Evolutionary conservation across 2,113 vertebrate species (phyloP).

Genomic region (Albula goreensis): DNA sequence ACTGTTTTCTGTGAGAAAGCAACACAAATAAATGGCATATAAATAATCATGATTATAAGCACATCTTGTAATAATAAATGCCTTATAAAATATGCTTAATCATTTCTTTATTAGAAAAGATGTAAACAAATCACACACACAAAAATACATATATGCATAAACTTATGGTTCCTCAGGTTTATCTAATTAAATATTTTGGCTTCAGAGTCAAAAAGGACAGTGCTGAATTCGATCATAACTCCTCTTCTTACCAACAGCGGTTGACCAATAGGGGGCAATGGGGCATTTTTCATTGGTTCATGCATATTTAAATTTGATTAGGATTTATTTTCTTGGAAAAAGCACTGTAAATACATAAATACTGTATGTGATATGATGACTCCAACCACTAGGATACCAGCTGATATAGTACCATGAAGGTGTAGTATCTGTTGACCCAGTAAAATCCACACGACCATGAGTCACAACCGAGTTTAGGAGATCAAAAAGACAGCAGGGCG

Average conservation of each 20-base stretch:
- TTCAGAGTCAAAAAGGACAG: not conserved
- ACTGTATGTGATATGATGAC: not conserved
- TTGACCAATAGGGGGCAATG: conserved; percentile 72
- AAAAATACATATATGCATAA: not conserved
- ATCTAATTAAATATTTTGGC: not conserved
- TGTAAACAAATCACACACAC: not conserved
- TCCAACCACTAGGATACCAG: not conserved
- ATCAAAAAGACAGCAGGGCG: too few relatives aligned
- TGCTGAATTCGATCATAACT: not conserved
- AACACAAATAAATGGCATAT: not conserved
- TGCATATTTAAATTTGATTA: conserved; percentile 20
- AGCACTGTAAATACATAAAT: not conserved
- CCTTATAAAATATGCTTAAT: too few relatives aligned
- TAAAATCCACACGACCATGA: too few relatives aligned
- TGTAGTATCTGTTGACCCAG: too few relatives aligned
- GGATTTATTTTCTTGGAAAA: not conserved
- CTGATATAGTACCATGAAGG: too few relatives aligned
- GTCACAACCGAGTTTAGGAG: too few relatives aligned
- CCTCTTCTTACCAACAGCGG: not conserved
- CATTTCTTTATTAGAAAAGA: too few relatives aligned
- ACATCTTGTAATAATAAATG: too few relatives aligned
- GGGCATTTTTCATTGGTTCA: conserved; percentile 61
- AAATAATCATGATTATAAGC: not conserved
- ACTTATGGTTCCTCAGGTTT: not conserved
- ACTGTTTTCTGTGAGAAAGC: not conserved